phyloP scores from a whole-genome alignment of 2,888 invertebrate genomes.

The Cerceris rybyensis region DNA sequence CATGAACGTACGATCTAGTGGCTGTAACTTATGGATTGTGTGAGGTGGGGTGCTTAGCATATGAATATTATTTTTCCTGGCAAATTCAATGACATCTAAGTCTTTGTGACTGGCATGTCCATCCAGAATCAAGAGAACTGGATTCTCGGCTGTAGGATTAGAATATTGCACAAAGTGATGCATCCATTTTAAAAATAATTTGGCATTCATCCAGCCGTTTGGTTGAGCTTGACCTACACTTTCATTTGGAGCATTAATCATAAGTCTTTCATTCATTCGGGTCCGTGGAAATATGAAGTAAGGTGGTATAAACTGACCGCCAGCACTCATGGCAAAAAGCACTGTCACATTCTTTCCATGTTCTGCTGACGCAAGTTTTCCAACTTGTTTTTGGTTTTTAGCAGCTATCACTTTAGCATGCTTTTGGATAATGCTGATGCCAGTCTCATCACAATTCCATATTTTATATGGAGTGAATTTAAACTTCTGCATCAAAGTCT shows the following conservation, averaged over 20 bases:
- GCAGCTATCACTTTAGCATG: conserved; percentile 41
- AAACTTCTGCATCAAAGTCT: conserved; percentile 21
- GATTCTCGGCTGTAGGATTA: conserved; percentile 48
- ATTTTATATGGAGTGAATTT: conserved; percentile 43
- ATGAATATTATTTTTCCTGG: conserved; percentile 56
- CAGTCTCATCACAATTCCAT: conserved; percentile 57
- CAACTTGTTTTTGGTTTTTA: conserved; percentile 57
- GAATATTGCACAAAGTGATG: conserved; percentile 36
- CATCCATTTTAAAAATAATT: conserved; percentile 25
- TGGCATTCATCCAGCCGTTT: conserved; percentile 58
- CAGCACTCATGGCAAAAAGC: conserved; percentile 45
- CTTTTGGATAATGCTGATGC: conserved; percentile 43
- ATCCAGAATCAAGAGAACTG: conserved; percentile 62
- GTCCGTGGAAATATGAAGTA: conserved; percentile 55
- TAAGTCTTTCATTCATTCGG: conserved; percentile 51
- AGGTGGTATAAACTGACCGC: conserved; percentile 48
- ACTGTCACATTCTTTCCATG: conserved; percentile 59
- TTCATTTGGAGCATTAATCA: conserved; percentile 52
- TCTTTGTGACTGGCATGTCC: conserved; percentile 62
- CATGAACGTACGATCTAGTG: conserved; percentile 55
- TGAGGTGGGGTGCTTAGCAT: conserved; percentile 65
- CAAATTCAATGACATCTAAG: conserved; percentile 59
- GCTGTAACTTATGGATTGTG: conserved; percentile 63
- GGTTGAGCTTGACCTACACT: conserved; percentile 35
- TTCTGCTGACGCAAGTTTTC: conserved; percentile 58